Conservation (phyloP, 2,113 vertebrate species). For the Heterocephalus glaber region DNA sequence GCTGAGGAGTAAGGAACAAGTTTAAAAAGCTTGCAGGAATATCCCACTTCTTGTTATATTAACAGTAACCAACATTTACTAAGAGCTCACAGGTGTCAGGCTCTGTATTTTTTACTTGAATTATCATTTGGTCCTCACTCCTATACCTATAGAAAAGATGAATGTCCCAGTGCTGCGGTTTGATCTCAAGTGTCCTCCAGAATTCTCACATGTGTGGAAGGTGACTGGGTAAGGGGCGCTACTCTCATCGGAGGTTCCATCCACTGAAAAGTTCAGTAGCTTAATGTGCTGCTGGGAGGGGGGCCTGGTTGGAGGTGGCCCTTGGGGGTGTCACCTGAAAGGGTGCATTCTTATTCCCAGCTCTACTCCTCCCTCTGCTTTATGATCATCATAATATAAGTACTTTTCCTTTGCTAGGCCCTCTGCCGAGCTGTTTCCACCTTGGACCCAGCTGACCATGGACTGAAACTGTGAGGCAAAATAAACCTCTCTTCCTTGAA, state of each 20-base stretch:
- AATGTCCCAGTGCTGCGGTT: background rate
- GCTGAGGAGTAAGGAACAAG: background rate
- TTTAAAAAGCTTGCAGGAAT: background rate
- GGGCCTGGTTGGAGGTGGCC: background rate
- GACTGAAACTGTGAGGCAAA: background rate
- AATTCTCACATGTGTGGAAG: background rate
- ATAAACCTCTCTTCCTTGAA: background rate
- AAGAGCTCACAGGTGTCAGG: background rate
- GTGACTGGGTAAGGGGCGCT: background rate
- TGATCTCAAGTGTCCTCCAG: background rate
- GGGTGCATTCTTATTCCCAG: background rate
- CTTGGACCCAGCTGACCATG: background rate
- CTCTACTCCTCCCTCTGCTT: background rate
- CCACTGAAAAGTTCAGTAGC: background rate
- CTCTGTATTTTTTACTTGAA: background rate
- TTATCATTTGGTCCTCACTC: background rate
- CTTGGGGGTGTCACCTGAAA: background rate
- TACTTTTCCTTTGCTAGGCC: background rate
- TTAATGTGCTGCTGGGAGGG: background rate
- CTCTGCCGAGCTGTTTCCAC: background rate
- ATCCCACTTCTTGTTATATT: background rate
- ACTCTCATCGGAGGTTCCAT: background rate
- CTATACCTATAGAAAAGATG: background rate
- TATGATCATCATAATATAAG: background rate
- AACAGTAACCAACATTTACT: background rate